phyloP scores from a whole-genome alignment of 2,113 vertebrate species.

The Hylia prasina region DNA sequence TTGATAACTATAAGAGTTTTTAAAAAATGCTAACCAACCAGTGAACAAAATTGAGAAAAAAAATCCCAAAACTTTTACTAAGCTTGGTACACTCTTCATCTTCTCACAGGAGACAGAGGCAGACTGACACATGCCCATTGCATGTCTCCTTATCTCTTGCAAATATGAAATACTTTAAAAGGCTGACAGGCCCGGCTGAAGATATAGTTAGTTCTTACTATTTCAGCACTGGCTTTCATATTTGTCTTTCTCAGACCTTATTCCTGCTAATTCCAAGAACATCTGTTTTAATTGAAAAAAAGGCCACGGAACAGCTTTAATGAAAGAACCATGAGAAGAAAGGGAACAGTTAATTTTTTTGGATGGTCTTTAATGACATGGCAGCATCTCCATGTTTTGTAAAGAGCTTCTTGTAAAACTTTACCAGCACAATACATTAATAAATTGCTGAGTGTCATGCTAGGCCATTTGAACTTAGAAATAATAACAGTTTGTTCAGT shows the following conservation, averaged over 20 bases:
- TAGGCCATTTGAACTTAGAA: background rate
- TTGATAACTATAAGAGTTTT: background rate
- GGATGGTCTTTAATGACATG: background rate
- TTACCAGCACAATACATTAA: background rate
- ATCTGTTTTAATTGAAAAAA: background rate
- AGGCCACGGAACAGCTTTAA: background rate
- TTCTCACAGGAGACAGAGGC: background rate
- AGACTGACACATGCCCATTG: accelerated
- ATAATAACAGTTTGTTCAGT: background rate
- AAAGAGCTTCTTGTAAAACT: background rate
- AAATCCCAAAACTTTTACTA: background rate
- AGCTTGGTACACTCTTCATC: background rate
- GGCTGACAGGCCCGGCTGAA: background rate
- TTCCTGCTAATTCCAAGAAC: background rate
- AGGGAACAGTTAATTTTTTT: background rate
- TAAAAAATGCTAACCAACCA: background rate
- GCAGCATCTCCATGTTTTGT: accelerated
- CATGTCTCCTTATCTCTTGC: background rate
- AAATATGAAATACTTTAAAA: background rate
- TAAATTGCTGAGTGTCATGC: background rate
- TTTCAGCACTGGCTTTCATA: background rate
- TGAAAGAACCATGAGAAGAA: background rate
- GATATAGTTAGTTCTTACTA: background rate
- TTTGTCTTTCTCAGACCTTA: background rate
- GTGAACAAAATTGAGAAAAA: background rate